phyloP scores from a whole-genome alignment of 2,888 invertebrate species.

The Drosophila prostipennis region DNA sequence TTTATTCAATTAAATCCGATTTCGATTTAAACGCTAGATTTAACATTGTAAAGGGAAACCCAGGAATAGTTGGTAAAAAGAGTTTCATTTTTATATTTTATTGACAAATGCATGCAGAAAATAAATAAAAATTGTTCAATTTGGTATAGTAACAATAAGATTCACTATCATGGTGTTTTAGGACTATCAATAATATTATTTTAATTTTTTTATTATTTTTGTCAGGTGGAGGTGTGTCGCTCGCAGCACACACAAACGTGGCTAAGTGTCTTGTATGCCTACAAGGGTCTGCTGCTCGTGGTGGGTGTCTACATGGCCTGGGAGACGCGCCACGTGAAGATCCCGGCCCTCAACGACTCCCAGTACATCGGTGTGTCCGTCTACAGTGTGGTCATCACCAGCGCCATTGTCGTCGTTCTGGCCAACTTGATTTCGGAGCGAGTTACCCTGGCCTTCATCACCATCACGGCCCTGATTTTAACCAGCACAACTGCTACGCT shows the following conservation, averaged over 20 bases:
- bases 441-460: constrained; percentile 91
- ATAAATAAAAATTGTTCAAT: background rate
- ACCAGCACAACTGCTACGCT: constrained; percentile 94
- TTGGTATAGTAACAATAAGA: too few relatives aligned
- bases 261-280: constrained; percentile 95
- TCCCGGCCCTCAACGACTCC: constrained; percentile 95
- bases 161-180: too few relatives aligned
- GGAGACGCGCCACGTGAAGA: constrained; percentile 96
- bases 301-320: constrained; percentile 98
- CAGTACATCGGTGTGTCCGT: constrained; percentile 97
- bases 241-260: constrained; percentile 95
- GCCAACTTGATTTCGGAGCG: constrained; percentile 94
- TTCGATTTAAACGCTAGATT: constrained; percentile 11
- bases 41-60: background rate
- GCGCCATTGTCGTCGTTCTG: constrained; percentile 93
- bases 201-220: background rate
- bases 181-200: too few relatives aligned
- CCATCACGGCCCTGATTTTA: constrained; percentile 92
- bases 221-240: constrained; percentile 94
- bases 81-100: background rate
- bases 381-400: constrained; percentile 95
- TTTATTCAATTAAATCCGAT: constrained; percentile 25
- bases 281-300: constrained; percentile 94
- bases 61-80: background rate
- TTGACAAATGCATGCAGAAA: background rate